Percentiles rank a stretch among this genome's conserved stretches.
Evolutionary conservation across 92 coral and sea anemone genomes (phyloP).

Genomic region (Bergia sp.): DNA sequence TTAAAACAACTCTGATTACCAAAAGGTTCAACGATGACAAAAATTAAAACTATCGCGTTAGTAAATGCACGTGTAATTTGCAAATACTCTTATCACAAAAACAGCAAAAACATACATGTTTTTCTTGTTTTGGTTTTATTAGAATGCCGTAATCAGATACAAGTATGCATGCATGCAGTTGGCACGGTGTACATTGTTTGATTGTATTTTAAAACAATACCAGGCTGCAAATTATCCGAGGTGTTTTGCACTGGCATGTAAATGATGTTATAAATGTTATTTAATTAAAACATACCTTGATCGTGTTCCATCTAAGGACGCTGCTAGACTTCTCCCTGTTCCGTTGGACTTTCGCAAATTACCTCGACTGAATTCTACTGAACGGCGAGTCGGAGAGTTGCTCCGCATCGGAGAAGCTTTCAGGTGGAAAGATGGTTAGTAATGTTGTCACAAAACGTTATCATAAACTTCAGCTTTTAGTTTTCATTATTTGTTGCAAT

Average conservation of each 20-base stretch:
- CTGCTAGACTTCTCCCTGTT: constrained; percentile 73
- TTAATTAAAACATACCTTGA: background rate
- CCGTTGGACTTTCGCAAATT: constrained; percentile 78
- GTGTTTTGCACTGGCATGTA: background rate
- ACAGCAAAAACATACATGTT: background rate
- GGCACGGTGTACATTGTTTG: too few relatives aligned
- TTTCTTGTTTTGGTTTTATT: constrained; percentile 17
- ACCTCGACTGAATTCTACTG: constrained; percentile 59
- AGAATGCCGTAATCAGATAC: too few relatives aligned
- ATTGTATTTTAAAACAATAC: too few relatives aligned
- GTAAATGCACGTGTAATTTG: background rate
- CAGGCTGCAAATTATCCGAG: background rate
- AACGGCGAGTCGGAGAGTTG: constrained; percentile 77
- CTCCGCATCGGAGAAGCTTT: constrained; percentile 93
- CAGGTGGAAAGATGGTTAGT: background rate
- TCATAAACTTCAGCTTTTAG: background rate
- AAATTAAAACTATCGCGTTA: background rate
- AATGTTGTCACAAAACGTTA: background rate
- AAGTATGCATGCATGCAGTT: too few relatives aligned
- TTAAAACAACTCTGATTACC: too few relatives aligned
- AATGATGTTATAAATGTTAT: background rate
- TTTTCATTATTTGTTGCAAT: background rate
- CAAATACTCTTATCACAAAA: background rate
- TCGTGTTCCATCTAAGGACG: constrained; percentile 79
- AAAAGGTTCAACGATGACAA: too few relatives aligned